Base-by-base conservation (phyloP, 2,888 invertebrate species). In the Euplexia lucipara region DNA sequence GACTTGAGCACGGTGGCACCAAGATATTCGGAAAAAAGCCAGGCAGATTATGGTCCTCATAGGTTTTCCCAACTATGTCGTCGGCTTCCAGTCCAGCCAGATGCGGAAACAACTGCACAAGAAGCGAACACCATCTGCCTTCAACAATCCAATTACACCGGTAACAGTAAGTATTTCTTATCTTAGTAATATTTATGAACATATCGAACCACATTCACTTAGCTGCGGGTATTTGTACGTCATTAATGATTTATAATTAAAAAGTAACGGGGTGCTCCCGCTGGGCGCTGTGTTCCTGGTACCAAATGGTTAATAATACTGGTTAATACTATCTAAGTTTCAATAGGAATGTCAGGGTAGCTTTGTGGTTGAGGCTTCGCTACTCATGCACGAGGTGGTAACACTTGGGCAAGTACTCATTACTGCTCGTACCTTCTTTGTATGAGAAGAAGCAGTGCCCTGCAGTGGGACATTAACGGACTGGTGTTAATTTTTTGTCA, bases 161-260 rank as follows among this genome's bases (percentile, higher is more conserved):
- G 18, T 51, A 57, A 57, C 44, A n/a, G n/a, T n/a, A n/a, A 49
- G 44, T 44, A 42, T 30, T 37, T 42, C 12, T 34, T 44, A 45
- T 45, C 37, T 35, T 5, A 26, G 49, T 18, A 72, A 72, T 72
- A 72, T 78, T 78, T 64, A 78, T 73, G 56, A 73, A 45, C 67
- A 73, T 41, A 78, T 16, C 74, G 3, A 20, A 57, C 72, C 12
- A 65, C 72, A 72, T 78, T 64, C 47, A 32, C 34, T 1, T 26
- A 26, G 3, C 26, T 32, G 5, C 45, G 16, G 42, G 18, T 14
- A 26, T 45, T 30, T 35, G n/a, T 22, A 8, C 57, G 34, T 47
- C 64, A 56, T 61, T 76, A 73, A 78, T 78, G 72, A 78, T 78
- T 78, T 65, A 53, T 73, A 74, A 77, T 74, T 74, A 74, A 66